Conservation (phyloP, 2,113 vertebrate species). For the Hydropotes inermis region DNA sequence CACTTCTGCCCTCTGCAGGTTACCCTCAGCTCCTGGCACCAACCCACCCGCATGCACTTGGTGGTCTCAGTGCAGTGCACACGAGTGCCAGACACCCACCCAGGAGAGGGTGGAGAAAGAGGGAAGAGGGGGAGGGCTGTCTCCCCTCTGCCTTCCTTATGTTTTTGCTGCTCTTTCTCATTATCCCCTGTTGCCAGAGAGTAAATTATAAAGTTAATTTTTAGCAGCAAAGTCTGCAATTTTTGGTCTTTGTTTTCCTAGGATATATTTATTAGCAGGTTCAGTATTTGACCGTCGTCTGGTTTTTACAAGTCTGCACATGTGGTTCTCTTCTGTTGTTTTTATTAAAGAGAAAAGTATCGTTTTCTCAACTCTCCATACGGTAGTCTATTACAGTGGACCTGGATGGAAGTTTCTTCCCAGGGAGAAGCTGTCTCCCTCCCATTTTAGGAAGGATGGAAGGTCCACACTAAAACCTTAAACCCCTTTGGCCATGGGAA, state of each 20-base stretch:
- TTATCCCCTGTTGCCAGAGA: not conserved
- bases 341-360: not conserved
- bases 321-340: not conserved
- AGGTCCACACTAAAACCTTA: not conserved
- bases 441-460: not conserved
- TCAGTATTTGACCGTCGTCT: slow-evolving; percentile 15
- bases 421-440: not conserved
- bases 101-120: not conserved
- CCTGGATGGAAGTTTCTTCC: not conserved
- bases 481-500: not conserved
- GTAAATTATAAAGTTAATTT: slow-evolving; percentile 68
- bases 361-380: not conserved
- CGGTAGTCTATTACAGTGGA: not conserved
- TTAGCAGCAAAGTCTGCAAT: slow-evolving; percentile 56
- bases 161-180: slow-evolving; percentile 52
- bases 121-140: slow-evolving; percentile 23
- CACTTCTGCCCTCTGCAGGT: not conserved
- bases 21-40: not conserved
- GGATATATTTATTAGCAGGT: slow-evolving; percentile 26
- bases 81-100: slow-evolving; percentile 48
- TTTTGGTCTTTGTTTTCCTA: slow-evolving; percentile 2
- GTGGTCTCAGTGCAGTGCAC: not conserved
- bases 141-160: slow-evolving; percentile 47
- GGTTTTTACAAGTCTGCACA: slow-evolving; percentile 10
- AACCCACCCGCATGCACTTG: not conserved